Conservation (phyloP, 1,140 invertebrate species). For the Drosophila teissieri region DNA sequence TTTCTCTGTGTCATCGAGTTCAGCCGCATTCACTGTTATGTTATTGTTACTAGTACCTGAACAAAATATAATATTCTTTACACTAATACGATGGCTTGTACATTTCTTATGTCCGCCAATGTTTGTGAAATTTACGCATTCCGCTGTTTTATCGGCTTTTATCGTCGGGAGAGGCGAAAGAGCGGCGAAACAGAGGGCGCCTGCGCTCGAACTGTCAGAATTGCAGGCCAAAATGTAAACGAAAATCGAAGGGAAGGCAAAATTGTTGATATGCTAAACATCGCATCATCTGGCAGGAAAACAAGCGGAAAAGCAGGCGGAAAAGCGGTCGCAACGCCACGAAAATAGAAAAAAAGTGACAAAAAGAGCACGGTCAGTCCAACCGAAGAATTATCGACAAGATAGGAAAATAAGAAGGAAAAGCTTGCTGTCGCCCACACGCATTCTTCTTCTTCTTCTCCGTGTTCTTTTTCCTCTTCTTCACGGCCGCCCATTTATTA, state of each 20-base stretch:
- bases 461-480: not conserved
- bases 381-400: not conserved
- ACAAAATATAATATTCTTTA: no score
- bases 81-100: no score
- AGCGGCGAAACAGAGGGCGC: conserved; percentile 23
- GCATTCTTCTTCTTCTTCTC: no score
- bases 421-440: conserved; percentile 6
- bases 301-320: conserved; percentile 1
- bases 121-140: not conserved
- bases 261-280: conserved; percentile 53
- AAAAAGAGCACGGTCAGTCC: not conserved
- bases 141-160: conserved; percentile 17
- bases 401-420: not conserved
- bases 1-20: no score
- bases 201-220: conserved; percentile 74
- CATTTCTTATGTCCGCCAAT: no score
- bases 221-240: conserved; percentile 75
- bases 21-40: no score
- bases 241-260: conserved; percentile 60
- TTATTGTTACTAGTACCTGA: no score
- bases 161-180: not conserved
- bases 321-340: not conserved
- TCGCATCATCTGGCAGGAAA: conserved; percentile 19
- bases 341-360: conserved; percentile 20
- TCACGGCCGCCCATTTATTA: not conserved